Base-by-base conservation (phyloP, 2,797 vertebrate genomes). In the Phataginus tricuspis region DNA sequence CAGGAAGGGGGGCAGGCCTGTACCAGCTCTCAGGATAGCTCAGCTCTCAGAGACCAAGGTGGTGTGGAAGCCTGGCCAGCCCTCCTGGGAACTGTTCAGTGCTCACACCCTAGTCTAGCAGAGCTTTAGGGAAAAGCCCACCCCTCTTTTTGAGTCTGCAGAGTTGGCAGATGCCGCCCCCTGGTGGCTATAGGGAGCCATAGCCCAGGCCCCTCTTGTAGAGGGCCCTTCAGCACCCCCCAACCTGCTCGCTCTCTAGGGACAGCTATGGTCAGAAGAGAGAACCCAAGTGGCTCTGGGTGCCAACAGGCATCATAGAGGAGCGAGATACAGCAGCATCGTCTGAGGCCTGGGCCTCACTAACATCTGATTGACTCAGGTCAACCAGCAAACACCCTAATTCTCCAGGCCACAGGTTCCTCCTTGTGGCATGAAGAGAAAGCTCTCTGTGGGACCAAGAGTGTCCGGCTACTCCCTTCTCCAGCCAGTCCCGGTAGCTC, bases 111-210 rank as follows among this genome's bases (percentile, higher is more conserved):
- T 23, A 93, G 37, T 42, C 21, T 13, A 15, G n/a, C 64, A 37
- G 45, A 91, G 49, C 53, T 11, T 45, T 39, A 16, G 23, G 23
- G 39, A 34, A 68, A 94, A 94, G 86, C 94, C 94, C 96, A 94
- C 92, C 66, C 21, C 1, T 1, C 80, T 63, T 75, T 90, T 75
- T 90, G 68, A 92, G 53, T 95, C 74, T 29, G 45, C 94, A 95
- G n/a, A 8, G 86, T 96, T 96, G 83, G 53, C 91, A 78, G 63
- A 91, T 57, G 94, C 97, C 97, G 97, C 97, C 97, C 97, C 89
- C 97, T 97, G 91, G 96, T 97, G 97, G 96, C 27, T 80, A 69
- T 25, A 75, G 42, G 34, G 82, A 96, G 29, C 79, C 93, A 91
- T 34, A 69, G 61, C 80, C 71, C 69, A 55, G 18, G 45, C 45